Percentiles rank a stretch among this genome's conserved stretches.
phyloP scores from a whole-genome alignment of 1,140 invertebrate genomes.

The Philopotamus ludificatus region DNA sequence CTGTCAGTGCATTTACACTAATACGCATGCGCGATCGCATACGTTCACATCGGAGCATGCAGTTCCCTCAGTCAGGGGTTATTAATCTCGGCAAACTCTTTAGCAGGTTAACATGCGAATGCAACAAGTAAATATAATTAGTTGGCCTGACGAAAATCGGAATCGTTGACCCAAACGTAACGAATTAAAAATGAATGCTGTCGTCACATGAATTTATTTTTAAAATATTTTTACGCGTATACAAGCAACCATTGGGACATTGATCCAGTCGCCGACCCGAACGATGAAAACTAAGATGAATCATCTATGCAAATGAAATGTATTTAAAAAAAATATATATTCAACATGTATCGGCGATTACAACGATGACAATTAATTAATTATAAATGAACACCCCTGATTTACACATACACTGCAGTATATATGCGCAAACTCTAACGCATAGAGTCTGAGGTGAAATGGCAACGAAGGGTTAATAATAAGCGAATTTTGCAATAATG shows the following conservation, averaged over 20 bases:
- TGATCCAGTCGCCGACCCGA: too few relatives aligned
- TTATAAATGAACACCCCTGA: neutral
- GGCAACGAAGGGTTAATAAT: slow-evolving; percentile 21
- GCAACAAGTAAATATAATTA: too few relatives aligned
- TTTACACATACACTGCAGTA: neutral
- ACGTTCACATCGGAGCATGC: neutral
- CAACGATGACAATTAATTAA: neutral
- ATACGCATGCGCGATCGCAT: slow-evolving; percentile 1
- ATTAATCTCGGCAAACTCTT: neutral
- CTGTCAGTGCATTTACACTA: slow-evolving; percentile 27
- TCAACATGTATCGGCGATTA: neutral
- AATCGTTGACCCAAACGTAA: neutral
- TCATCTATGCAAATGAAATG: too few relatives aligned
- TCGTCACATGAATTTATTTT: neutral
- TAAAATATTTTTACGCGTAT: neutral
- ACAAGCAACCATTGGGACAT: too few relatives aligned
- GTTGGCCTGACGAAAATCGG: neutral
- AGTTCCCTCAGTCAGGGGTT: slow-evolving; percentile 10
- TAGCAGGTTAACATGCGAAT: neutral
- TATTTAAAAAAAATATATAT: too few relatives aligned
- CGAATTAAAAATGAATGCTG: neutral
- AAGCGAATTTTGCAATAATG: slow-evolving; percentile 9
- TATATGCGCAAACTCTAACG: slow-evolving; percentile 3
- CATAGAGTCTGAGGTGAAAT: slow-evolving; percentile 13
- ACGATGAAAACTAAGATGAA: too few relatives aligned